Conservation (phyloP, 2,113 vertebrate genomes). For the Theropithecus gelada region DNA sequence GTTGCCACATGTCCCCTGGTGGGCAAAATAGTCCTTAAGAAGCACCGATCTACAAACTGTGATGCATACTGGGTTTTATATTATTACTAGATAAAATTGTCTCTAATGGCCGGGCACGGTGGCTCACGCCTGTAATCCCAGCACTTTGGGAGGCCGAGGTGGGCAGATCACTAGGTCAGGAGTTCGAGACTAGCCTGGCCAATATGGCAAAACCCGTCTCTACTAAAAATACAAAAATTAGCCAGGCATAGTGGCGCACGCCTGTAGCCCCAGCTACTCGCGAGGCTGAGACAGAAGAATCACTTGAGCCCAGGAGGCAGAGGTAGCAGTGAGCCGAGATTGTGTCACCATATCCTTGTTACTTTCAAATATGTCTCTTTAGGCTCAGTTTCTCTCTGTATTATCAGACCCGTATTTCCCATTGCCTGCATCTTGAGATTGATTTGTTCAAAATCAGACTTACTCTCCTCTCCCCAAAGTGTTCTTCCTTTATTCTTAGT, state of each 20-base stretch:
- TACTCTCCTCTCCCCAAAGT: not conserved
- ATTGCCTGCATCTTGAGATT: not conserved
- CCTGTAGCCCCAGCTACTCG: too few species aligned
- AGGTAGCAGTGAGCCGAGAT: too few species aligned
- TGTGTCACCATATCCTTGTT: not conserved
- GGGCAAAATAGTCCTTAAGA: not conserved
- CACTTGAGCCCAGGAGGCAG: too few species aligned
- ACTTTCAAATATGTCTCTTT: not conserved
- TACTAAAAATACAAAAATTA: too few species aligned
- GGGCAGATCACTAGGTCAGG: too few species aligned
- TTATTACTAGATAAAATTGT: not conserved
- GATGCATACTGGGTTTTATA: not conserved
- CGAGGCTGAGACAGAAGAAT: too few species aligned
- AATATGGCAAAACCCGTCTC: too few species aligned
- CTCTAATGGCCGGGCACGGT: too few species aligned
- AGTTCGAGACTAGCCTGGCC: too few species aligned
- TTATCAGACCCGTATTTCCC: not conserved
- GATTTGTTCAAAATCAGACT: not conserved
- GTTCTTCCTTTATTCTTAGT: not conserved
- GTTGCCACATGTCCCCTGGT: not conserved
- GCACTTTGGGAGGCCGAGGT: too few species aligned
- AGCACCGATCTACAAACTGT: not conserved
- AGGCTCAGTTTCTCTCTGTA: not conserved
- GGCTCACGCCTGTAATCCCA: too few species aligned
- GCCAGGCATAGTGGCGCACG: too few species aligned